These are phyloP conservation scores for Tachuris rubrigastra DNA, from an alignment of 2,113 vertebrate genomes.

Conservation along the genomic window DNA sequence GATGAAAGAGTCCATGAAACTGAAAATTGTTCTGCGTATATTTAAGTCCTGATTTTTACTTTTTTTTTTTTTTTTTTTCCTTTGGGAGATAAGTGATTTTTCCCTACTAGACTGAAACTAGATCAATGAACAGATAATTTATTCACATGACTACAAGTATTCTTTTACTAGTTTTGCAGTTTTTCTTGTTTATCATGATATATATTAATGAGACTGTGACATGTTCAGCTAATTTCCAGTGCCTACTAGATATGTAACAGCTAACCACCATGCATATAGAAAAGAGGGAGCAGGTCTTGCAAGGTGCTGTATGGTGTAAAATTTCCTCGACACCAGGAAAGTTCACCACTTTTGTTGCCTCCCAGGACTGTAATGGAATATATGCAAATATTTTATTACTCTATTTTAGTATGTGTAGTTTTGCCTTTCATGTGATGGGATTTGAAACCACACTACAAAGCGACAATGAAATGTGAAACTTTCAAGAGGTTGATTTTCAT, in stretches of 20 bases:
- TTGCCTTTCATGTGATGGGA: not conserved
- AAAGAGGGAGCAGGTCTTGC: not conserved
- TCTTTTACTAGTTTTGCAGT: not conserved
- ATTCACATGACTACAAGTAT: not conserved
- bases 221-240: not conserved
- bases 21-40: not conserved
- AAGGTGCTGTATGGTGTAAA: not conserved
- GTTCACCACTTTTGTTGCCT: not conserved
- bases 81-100: not conserved
- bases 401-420: constrained; percentile 15
- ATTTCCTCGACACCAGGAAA: not conserved
- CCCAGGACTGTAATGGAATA: not conserved
- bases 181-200: not conserved
- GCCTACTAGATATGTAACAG: not conserved
- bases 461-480: not conserved
- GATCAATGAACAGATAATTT: constrained; percentile 2
- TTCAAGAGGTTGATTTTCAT: not conserved
- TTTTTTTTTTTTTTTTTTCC: not conserved
- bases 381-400: not conserved
- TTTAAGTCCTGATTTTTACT: not conserved
- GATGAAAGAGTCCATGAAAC: not conserved
- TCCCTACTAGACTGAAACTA: not conserved
- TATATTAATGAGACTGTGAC: not conserved
- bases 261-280: not conserved
- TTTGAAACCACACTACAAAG: constrained; percentile 7